Evolutionary conservation across 1,140 invertebrate genomes (phyloP).

Genomic region (Cryptotermes secundus): DNA sequence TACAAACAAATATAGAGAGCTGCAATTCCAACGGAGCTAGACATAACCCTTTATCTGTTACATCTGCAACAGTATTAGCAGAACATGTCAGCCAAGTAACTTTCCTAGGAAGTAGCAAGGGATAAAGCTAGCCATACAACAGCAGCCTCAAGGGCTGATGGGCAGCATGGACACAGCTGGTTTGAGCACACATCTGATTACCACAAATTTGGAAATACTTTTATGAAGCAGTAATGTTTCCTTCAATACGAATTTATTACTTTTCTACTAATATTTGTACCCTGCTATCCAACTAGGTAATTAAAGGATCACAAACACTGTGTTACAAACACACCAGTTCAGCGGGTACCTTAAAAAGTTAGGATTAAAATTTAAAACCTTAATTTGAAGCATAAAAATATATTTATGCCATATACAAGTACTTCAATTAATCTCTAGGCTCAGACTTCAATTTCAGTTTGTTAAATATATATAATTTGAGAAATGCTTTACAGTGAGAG

Average conservation of each 20-base stretch:
- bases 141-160: background rate
- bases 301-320: background rate
- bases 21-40: background rate
- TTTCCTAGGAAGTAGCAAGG: background rate
- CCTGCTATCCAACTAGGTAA: background rate
- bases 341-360: background rate
- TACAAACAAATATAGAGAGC: background rate
- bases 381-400: background rate
- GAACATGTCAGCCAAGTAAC: background rate
- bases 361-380: background rate
- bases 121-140: background rate
- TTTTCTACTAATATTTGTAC: background rate
- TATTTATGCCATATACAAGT: background rate
- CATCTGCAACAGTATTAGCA: background rate
- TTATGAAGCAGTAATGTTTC: background rate
- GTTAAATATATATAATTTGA: background rate
- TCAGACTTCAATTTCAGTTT: slow-evolving; percentile 2
- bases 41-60: background rate
- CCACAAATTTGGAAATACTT: background rate
- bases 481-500: background rate
- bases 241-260: background rate
- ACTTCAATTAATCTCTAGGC: background rate
- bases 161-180: background rate
- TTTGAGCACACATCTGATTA: background rate
- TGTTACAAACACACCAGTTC: background rate